These are phyloP conservation scores for Pterostichus madidus DNA, from an alignment of 2,888 invertebrate genomes.

Conservation along the genomic window DNA sequence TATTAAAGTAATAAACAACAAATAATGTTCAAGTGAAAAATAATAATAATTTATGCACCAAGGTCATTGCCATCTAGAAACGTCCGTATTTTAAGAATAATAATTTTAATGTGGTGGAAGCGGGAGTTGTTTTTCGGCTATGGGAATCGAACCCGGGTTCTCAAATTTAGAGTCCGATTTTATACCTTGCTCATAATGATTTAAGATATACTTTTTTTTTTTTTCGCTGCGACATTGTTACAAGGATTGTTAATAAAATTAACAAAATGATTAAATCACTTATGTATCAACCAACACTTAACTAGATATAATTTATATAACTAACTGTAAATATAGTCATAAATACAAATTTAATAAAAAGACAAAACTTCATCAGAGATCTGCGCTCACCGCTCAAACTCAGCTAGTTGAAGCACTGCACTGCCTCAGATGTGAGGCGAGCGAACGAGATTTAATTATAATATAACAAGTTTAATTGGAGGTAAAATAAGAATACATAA, in stretches of 20 bases:
- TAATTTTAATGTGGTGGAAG: too few relatives aligned
- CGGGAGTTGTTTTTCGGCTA: too few relatives aligned
- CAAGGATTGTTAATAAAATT: conserved; percentile 7
- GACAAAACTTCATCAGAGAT: conserved; percentile 25
- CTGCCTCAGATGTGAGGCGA: conserved; percentile 11
- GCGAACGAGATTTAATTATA: conserved; percentile 65
- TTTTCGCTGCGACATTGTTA: too few relatives aligned
- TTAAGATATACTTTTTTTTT: too few relatives aligned
- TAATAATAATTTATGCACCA: too few relatives aligned
- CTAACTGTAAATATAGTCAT: conserved; percentile 50
- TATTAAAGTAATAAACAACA: too few relatives aligned
- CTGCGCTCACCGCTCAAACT: not conserved
- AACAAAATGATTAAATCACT: conserved; percentile 29
- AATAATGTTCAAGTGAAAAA: too few relatives aligned
- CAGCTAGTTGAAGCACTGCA: not conserved
- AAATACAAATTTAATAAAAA: conserved; percentile 53
- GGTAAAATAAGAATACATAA: conserved; percentile 42
- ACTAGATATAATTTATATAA: conserved; percentile 10
- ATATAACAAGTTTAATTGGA: conserved; percentile 65
- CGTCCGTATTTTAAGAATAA: too few relatives aligned
- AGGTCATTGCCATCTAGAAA: too few relatives aligned
- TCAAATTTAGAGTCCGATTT: too few relatives aligned
- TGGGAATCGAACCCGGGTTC: too few relatives aligned
- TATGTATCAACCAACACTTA: conserved; percentile 8
- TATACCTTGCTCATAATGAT: too few relatives aligned